Evolutionary conservation across 2,888 invertebrate genomes (phyloP).

Genomic region (Odontocolon sp.): DNA sequence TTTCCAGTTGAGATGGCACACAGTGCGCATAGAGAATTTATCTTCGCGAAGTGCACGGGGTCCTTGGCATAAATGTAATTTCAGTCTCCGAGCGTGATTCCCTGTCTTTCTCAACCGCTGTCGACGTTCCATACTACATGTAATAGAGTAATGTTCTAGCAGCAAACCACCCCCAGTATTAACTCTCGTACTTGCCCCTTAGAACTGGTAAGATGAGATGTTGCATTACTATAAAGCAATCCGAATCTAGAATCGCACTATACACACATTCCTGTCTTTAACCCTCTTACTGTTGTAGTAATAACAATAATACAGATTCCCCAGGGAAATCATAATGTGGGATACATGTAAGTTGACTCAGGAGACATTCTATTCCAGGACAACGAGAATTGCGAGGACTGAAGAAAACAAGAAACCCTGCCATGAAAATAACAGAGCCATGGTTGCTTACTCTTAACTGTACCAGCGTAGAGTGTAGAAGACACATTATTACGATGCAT

Average conservation of each 20-base stretch:
- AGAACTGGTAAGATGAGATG: too few relatives aligned
- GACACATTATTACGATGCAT: conserved; percentile 47
- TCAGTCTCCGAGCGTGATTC: neutral
- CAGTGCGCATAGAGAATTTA: neutral
- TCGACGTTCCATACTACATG: neutral
- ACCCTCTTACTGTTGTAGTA: neutral
- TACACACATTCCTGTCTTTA: neutral
- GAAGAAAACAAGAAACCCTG: neutral
- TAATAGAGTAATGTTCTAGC: too few relatives aligned
- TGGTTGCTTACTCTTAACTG: conserved; percentile 28
- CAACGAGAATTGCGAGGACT: neutral
- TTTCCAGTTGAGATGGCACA: neutral
- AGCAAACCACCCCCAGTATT: too few relatives aligned
- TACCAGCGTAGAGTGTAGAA: conserved; percentile 16
- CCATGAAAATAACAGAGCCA: conserved; percentile 1
- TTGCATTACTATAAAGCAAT: too few relatives aligned
- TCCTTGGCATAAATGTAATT: conserved; percentile 10
- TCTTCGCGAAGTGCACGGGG: neutral
- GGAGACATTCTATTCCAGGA: too few relatives aligned
- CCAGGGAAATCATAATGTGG: too few relatives aligned
- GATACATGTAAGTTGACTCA: too few relatives aligned
- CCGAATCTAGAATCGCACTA: too few relatives aligned
- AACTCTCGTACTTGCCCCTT: too few relatives aligned
- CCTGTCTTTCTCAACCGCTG: neutral
- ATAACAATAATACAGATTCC: neutral